Conservation (phyloP, 1,140 invertebrate genomes). For the Pollicipes pollicipes region DNA sequence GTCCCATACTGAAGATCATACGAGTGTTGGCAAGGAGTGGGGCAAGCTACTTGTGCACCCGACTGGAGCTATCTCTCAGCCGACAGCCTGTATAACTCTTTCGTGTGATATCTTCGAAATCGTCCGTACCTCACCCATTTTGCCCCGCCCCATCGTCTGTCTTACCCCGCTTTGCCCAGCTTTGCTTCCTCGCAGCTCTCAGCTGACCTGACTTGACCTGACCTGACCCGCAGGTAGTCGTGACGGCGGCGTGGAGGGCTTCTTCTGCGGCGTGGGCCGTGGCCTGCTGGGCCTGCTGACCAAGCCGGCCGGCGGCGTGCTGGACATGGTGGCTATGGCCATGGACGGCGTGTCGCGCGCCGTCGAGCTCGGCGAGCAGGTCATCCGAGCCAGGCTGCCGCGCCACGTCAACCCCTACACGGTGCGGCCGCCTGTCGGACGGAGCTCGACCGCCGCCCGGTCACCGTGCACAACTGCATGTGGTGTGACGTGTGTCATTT, state of each 20-base stretch:
- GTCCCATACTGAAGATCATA: too few relatives aligned
- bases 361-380: constrained; percentile 46
- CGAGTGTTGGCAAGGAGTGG: too few relatives aligned
- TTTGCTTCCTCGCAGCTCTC: background rate
- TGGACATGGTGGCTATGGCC: constrained; percentile 43
- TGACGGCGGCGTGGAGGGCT: constrained; percentile 46
- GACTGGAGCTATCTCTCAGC: too few relatives aligned
- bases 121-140: too few relatives aligned
- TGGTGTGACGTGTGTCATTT: too few relatives aligned
- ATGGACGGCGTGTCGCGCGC: constrained; percentile 47
- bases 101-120: too few relatives aligned
- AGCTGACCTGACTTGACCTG: background rate
- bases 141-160: too few relatives aligned
- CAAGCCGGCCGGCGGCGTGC: constrained; percentile 38
- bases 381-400: constrained; percentile 28
- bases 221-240: constrained; percentile 32
- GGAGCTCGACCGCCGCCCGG: too few relatives aligned
- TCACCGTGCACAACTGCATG: too few relatives aligned
- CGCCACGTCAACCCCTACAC: constrained; percentile 26
- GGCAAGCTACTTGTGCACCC: too few relatives aligned
- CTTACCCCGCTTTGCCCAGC: too few relatives aligned
- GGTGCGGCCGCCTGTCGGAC: constrained; percentile 14
- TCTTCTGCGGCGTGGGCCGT: constrained; percentile 45
- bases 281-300: constrained; percentile 39
- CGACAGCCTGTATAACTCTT: too few relatives aligned